Base-by-base conservation (phyloP, 2,888 invertebrate species). In the Hyles lineata region DNA sequence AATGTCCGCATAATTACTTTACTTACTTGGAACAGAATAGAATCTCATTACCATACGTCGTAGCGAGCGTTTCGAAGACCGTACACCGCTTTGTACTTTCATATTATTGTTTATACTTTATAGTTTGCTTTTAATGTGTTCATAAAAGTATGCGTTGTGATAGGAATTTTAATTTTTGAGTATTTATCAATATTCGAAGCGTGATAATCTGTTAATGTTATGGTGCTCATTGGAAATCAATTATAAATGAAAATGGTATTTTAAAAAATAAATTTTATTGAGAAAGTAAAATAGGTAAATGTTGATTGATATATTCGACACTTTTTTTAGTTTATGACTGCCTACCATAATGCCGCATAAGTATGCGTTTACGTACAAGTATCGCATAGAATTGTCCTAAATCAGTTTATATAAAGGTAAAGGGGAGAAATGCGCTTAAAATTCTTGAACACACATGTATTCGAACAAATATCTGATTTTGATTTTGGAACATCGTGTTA, bases 1-100 rank as follows among this genome's bases (percentile, higher is more conserved):
- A 58, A 78, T 76, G 80, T 77, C 77, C 82, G 87, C 87, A 89
- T 90, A 90, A 90, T 89, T 89, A 87, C 85, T 79, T 82, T 81
- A 84, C 86, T 82, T 81, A 85, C 83, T 85, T 83, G 83, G 80
- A 77, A 83, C 76, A 85, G 86, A 87, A 87, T 84, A 83, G 82
- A 76, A 78, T 76, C 78, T 80, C 85, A 88, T 89, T 89, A 87
- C 83, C 88, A 88, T 89, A 87, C 67, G 67, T 50, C 67, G 67
- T 17, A 21, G 50, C 67, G 11, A 43, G 23, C 19, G 67, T 50
- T 67, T 43, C 23, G 15, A 67, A 67, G 23, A 25, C 43, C 43
- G 43, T 23, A 15, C 17, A 5, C 43, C 21, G 23, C 11, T 43
- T 50, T 67, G 21, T 43, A 50, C 43, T 43, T 43, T 43, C 17